Evolutionary conservation across 2,113 vertebrate genomes (phyloP), one percentile per base, ranked within the genome.

Genomic region (Dipodomys ordii): DNA sequence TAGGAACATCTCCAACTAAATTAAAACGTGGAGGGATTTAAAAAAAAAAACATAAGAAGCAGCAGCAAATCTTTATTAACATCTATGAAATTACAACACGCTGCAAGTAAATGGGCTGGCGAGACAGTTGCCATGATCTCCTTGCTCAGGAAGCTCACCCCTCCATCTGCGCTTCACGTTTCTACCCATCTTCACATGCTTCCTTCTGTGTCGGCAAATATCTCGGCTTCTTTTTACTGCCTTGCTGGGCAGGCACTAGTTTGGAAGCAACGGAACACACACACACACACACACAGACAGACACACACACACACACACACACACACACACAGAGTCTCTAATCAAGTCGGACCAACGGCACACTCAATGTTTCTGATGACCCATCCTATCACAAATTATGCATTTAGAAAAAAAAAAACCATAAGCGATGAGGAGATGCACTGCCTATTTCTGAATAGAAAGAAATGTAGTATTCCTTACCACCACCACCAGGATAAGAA

Each of bases 31-130:
- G 86, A 95, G 53, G 49, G 53, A 57, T 57, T 57, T 57, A 18
- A 18, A 53, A 53, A 53, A 53, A 53, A 53, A 13, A 53, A 53
- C 8, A 53, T 9, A 53, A 53, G 12, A 53, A 57, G 53, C 18
- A 96, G 97, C 97, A 94, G 69, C 97, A 97, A 97, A 96, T 94
- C 94, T 90, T 97, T 92, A 97, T 39, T 94, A 97, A 97, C 78
- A 92, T 92, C 95, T 94, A 94, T 97, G 97, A 98, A 97, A 85
- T 96, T 93, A 87, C 92, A 96, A 88, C 53, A 92, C 80, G 91
- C 85, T 94, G 25, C 83, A 95, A 94, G 90, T 89, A 94, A 98
- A 93, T 94, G 53, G 53, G 53, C 53, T 13, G 53, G 15, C 15
- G 53, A 16, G 53, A 57, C 12, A 57, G 53, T 16, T 13, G 53